phyloP scores from a whole-genome alignment of 1,140 invertebrate species.

The Micrasema minimum region DNA sequence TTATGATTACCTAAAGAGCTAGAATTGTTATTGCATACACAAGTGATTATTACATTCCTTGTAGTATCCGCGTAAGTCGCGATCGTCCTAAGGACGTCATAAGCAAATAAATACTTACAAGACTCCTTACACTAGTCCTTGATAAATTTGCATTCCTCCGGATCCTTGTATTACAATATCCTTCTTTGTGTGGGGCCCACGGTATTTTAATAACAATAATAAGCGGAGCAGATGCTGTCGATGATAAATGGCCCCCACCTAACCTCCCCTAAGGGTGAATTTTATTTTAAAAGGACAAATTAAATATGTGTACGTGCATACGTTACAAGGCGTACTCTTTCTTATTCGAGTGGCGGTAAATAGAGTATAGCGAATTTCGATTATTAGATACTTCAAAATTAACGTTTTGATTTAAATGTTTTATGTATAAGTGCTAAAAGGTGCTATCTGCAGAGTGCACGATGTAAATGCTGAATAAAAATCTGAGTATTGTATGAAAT shows the following conservation, averaged over 20 bases:
- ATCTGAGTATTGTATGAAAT: no score
- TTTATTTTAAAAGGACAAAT: constrained; percentile 46
- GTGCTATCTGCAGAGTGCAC: no score
- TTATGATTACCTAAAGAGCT: no score
- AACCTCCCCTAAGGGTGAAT: constrained; percentile 14
- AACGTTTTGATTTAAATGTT: no score
- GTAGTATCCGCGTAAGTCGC: constrained; percentile 4
- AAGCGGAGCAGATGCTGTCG: constrained; percentile 53
- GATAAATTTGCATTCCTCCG: constrained; percentile 49
- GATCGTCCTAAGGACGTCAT: not conserved
- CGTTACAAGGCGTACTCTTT: not conserved
- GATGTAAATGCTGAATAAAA: no score
- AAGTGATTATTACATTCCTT: constrained; percentile 34
- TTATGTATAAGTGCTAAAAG: no score
- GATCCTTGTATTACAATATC: not conserved
- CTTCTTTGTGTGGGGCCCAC: constrained; percentile 28
- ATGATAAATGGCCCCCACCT: constrained; percentile 51
- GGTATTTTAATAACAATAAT: constrained; percentile 54
- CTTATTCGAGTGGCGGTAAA: not conserved
- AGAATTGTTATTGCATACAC: constrained; percentile 9
- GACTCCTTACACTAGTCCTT: constrained; percentile 13
- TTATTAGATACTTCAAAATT: no score
- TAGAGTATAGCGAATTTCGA: no score
- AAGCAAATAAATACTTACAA: constrained; percentile 14
- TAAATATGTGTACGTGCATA: constrained; percentile 37